These are phyloP conservation scores for Brachionichthys hirsutus DNA, from an alignment of 2,113 vertebrate genomes.

Conservation along the genomic window DNA sequence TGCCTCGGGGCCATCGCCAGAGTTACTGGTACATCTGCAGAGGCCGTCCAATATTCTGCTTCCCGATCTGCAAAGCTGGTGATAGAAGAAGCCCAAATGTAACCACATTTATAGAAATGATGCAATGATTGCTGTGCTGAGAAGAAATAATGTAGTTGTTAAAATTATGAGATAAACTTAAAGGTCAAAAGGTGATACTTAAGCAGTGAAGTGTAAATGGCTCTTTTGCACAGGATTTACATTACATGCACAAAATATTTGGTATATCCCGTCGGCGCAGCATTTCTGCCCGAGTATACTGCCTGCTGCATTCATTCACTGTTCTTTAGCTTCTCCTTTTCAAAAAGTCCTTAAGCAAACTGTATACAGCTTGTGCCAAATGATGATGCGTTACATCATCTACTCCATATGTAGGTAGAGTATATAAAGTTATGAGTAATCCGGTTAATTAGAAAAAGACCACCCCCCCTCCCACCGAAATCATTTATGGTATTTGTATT, in stretches of 20 bases:
- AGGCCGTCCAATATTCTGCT: slow-evolving; percentile 62
- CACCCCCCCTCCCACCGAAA: slow-evolving; percentile 21
- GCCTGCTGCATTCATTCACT: too few species aligned
- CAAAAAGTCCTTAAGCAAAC: too few species aligned
- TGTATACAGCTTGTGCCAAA: neutral
- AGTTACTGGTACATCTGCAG: slow-evolving; percentile 57
- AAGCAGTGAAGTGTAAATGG: neutral
- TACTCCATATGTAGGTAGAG: neutral
- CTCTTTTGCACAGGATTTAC: too few species aligned
- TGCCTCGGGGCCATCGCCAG: slow-evolving; percentile 58
- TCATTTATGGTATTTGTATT: slow-evolving; percentile 47
- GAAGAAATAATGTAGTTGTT: slow-evolving; percentile 13
- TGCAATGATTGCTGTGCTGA: slow-evolving; percentile 7
- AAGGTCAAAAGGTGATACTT: slow-evolving; percentile 4
- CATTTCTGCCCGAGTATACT: too few species aligned
- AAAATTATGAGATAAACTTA: slow-evolving; percentile 4
- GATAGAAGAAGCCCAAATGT: slow-evolving; percentile 29
- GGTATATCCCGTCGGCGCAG: too few species aligned
- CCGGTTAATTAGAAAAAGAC: slow-evolving; percentile 17
- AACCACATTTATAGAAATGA: slow-evolving; percentile 48
- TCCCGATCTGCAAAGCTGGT: slow-evolving; percentile 26
- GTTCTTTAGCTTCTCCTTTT: too few species aligned
- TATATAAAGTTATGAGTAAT: slow-evolving; percentile 24
- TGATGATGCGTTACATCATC: slow-evolving; percentile 17
- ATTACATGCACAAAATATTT: too few species aligned